Conservation (phyloP, 2,888 invertebrate species). For the Caenorhabditis sp. region DNA sequence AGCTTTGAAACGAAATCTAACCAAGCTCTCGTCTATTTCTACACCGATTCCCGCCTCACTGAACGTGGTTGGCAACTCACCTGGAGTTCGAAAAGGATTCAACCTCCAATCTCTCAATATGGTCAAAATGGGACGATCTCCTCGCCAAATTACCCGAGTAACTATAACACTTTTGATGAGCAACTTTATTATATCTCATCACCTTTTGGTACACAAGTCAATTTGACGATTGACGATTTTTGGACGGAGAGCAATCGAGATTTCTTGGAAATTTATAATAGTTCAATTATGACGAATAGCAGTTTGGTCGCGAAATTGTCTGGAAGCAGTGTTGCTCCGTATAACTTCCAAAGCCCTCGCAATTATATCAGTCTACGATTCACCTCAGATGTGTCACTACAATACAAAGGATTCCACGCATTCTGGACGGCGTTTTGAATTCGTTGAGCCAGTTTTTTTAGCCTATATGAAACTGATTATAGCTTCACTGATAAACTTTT, state of each 20-base stretch:
- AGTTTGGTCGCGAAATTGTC: conserved; percentile 1
- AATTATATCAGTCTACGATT: conserved; percentile 14
- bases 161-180: conserved; percentile 75
- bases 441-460: no score
- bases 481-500: no score
- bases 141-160: conserved; percentile 84
- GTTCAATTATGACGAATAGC: not conserved
- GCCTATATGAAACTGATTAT: no score
- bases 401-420: conserved; percentile 28
- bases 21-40: not conserved
- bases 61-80: conserved; percentile 2
- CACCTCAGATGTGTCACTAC: conserved; percentile 21
- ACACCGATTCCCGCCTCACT: not conserved
- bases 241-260: conserved; percentile 22
- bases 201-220: conserved; percentile 23
- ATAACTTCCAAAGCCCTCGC: conserved; percentile 7
- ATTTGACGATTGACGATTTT: conserved; percentile 26
- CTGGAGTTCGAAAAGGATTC: conserved; percentile 7
- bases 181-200: conserved; percentile 30
- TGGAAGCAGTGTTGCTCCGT: conserved; percentile 17
- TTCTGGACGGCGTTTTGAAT: conserved; percentile 15
- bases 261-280: conserved; percentile 28
- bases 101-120: conserved; percentile 22
- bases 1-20: not conserved
- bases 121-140: conserved; percentile 26